These are phyloP conservation scores for Drosophila bifasciata DNA, from an alignment of 1,140 invertebrate genomes.

Conservation along the genomic window DNA sequence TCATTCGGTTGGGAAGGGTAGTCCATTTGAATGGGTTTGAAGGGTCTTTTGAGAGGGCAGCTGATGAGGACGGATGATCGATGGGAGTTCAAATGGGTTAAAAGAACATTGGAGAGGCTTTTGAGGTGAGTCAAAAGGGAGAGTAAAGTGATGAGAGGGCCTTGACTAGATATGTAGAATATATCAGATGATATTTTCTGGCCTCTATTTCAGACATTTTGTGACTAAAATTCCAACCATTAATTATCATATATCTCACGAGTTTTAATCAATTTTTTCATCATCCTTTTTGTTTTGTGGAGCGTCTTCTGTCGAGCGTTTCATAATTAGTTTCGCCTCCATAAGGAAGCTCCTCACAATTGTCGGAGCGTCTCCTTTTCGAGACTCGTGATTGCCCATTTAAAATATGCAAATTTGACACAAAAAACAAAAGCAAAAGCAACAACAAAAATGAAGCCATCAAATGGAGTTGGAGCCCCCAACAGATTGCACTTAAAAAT, in stretches of 20 bases:
- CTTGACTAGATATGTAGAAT: not conserved
- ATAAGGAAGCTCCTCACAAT: constrained; percentile 49
- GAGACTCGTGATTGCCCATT: constrained; percentile 57
- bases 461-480: constrained; percentile 59
- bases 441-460: constrained; percentile 64
- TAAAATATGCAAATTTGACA: constrained; percentile 71
- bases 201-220: not conserved
- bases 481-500: constrained; percentile 48
- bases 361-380: constrained; percentile 45
- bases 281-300: not conserved
- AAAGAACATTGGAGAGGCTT: not conserved
- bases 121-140: not conserved
- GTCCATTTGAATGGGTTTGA: not conserved
- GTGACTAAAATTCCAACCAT: too few relatives aligned
- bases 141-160: not conserved
- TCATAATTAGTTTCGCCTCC: constrained; percentile 55
- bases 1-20: not conserved
- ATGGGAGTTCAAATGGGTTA: constrained; percentile 9
- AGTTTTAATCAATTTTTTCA: too few relatives aligned
- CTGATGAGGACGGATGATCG: constrained; percentile 24
- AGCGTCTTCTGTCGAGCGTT: not conserved
- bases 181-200: too few relatives aligned
- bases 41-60: constrained; percentile 12
- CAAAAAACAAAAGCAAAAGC: constrained; percentile 26
- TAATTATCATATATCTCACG: too few relatives aligned